These are phyloP conservation scores for Prionace glauca DNA, from an alignment of 2,797 vertebrate genomes.

Conservation along the genomic window DNA sequence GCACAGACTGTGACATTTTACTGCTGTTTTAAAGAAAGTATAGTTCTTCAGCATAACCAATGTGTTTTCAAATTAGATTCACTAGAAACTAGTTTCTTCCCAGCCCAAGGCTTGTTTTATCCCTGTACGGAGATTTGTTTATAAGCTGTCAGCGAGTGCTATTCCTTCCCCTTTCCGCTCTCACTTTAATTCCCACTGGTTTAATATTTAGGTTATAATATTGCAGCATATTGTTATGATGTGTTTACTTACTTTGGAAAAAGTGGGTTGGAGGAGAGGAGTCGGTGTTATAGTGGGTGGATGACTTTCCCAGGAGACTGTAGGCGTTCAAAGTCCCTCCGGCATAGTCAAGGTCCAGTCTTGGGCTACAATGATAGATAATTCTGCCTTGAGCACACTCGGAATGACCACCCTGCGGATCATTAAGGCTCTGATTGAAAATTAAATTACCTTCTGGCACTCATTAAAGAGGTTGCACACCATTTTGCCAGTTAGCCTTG, in stretches of 20 bases:
- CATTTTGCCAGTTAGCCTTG: not conserved
- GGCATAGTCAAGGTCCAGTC: not conserved
- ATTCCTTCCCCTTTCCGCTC: not conserved
- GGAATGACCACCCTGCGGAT: not conserved
- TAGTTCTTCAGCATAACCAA: not conserved
- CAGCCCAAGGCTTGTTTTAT: not conserved
- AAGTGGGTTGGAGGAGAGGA: no score
- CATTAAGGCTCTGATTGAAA: not conserved
- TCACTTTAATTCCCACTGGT: not conserved
- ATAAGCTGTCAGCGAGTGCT: not conserved
- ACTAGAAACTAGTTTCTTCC: not conserved
- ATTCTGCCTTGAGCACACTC: not conserved
- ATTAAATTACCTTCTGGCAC: not conserved
- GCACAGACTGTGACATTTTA: slow-evolving; percentile 23
- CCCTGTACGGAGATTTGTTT: not conserved
- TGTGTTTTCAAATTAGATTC: slow-evolving; percentile 12
- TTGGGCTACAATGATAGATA: not conserved
- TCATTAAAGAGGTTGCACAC: not conserved
- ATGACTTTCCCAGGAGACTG: not conserved
- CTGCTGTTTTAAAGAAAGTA: not conserved
- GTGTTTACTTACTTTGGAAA: not conserved
- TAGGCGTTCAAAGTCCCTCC: no score
- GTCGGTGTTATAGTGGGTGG: no score
- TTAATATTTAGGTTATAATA: not conserved
- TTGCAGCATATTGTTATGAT: not conserved